phyloP scores from a whole-genome alignment of 2,888 invertebrate genomes.

The Capitulum mitella region DNA sequence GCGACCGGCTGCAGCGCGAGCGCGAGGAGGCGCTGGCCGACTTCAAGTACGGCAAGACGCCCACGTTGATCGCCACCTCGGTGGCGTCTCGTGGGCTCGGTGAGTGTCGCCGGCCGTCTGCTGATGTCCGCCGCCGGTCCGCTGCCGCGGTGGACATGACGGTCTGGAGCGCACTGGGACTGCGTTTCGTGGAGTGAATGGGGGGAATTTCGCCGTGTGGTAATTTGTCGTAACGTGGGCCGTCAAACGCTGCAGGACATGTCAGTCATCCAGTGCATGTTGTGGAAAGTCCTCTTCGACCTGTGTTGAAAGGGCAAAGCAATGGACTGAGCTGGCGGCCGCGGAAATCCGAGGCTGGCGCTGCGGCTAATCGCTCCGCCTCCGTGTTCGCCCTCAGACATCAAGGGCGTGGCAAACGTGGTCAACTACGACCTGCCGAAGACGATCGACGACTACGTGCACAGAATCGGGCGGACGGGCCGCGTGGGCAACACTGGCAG shows the following conservation, averaged over 20 bases:
- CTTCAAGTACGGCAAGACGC: constrained; percentile 68
- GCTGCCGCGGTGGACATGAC: no score
- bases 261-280: no score
- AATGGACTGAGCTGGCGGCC: no score
- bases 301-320: no score
- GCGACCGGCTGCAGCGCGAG: constrained; percentile 53
- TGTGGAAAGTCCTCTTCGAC: no score
- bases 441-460: constrained; percentile 48
- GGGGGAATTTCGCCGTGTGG: no score
- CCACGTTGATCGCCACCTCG: constrained; percentile 85
- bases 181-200: no score
- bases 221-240: no score
- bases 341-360: no score
- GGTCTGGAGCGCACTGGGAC: no score
- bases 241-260: no score
- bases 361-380: not conserved
- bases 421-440: constrained; percentile 49
- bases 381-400: constrained; percentile 56
- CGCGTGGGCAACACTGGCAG: constrained; percentile 47
- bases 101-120: constrained; percentile 40
- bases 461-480: constrained; percentile 50
- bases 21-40: constrained; percentile 66
- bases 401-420: constrained; percentile 62
- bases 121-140: no score
- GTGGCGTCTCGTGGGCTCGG: constrained; percentile 88